Base-by-base conservation (phyloP, 92 coral and sea anemone genomes). In the Bergia puertoricense region DNA sequence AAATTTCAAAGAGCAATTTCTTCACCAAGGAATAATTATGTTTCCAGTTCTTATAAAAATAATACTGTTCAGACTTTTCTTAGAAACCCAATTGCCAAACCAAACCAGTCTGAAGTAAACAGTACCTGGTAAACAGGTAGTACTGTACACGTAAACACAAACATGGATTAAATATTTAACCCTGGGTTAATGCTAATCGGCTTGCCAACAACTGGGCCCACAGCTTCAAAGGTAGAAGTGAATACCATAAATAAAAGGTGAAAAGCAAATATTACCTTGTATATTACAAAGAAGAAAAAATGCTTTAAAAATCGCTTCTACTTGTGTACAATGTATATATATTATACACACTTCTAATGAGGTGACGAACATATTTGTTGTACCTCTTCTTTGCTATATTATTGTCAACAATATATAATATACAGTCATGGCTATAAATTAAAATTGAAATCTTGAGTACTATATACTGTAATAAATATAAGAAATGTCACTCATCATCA, bases 261-360 rank as follows among this genome's bases (percentile, higher is more conserved):
- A 69, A 69, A 84, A 36, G 22, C 87, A 50, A 68, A 44, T 69
- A 84, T 23, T 83, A 66, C 73, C n/a, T 18, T 11, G 22, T 9
- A 15, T 51, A 45, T 36, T 84, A 37, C 77, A 84, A 71, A 44
- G 62, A 71, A 7, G 72, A 56, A 79, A 80, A 18, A 45, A 38
- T 56, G 23, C n/a, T 22, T 84, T 84, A 84, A 84, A 84, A 69
- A 44, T 84, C 67, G 40, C 71, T 84, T 84, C 87, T 84, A 71
- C 54, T 57, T 84, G 79, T 71, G 30, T 84, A 82, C 8, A 48
- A 48, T 48, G 14, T 62, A 62, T 62, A 62, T 62, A 62, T 62
- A 62, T 54, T 84, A 30, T 84, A 84, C 87, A 84, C 20, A 48
- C 30, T 8, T 84, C 37, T 82, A 82, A 66, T 23, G 41, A 67